phyloP scores from a whole-genome alignment of 2,888 invertebrate genomes.

The Nemotelus pantherinus region DNA sequence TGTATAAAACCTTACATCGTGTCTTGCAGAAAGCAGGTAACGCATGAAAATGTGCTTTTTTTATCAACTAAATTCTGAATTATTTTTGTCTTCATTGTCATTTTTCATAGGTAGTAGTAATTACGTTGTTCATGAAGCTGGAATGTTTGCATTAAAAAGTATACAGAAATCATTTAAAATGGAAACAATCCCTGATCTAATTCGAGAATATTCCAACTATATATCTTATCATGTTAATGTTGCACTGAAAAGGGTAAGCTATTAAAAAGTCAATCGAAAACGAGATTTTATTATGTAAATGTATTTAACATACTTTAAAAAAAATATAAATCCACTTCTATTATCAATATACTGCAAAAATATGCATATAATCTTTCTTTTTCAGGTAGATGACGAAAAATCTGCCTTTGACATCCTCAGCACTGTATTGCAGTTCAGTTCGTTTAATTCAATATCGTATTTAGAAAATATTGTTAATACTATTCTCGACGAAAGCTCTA shows the following conservation, averaged over 20 bases:
- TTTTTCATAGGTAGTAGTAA: conserved; percentile 70
- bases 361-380: not conserved
- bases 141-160: conserved; percentile 69
- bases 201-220: conserved; percentile 77
- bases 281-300: too few relatives aligned
- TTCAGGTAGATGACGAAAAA: conserved; percentile 70
- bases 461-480: conserved; percentile 76
- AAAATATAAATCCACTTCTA: too few relatives aligned
- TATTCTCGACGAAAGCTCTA: conserved; percentile 65
- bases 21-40: conserved; percentile 63
- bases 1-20: conserved; percentile 74
- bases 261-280: too few relatives aligned
- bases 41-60: not conserved
- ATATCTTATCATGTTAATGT: conserved; percentile 76
- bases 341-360: too few relatives aligned
- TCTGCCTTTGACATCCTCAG: conserved; percentile 77
- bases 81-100: not conserved
- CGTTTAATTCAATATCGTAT: conserved; percentile 71
- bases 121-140: conserved; percentile 71
- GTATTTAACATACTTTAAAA: too few relatives aligned
- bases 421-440: conserved; percentile 77
- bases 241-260: conserved; percentile 69
- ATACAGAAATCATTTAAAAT: conserved; percentile 71
- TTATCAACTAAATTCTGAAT: conserved; percentile 10
- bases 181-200: conserved; percentile 69